These are phyloP conservation scores for Drosophila truncata DNA, from an alignment of 1,140 invertebrate species.

Conservation along the genomic window DNA sequence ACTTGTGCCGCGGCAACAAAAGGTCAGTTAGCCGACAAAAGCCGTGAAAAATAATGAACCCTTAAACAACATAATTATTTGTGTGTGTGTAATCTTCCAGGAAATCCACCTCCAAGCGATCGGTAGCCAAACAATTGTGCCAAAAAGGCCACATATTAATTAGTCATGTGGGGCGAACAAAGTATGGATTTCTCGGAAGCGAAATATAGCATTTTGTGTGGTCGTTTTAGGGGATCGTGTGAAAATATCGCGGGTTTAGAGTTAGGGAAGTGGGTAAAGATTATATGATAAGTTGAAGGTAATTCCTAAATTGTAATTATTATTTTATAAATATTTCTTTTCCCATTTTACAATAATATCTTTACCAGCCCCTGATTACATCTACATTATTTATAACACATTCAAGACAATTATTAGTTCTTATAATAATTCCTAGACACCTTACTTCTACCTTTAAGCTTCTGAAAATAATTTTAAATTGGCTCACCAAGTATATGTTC, in stretches of 20 bases:
- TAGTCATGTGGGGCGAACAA: constrained; percentile 48
- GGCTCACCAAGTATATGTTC: neutral
- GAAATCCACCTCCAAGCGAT: constrained; percentile 56
- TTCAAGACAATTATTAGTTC: rapidly evolving
- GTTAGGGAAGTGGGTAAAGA: too few species aligned
- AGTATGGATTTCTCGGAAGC: constrained; percentile 61
- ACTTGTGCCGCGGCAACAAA: constrained; percentile 70
- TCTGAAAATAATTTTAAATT: neutral
- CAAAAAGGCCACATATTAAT: constrained; percentile 80
- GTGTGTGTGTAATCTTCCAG: constrained; percentile 65
- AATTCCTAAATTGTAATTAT: neutral
- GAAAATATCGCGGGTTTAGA: neutral
- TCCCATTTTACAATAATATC: neutral
- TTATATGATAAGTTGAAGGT: too few species aligned
- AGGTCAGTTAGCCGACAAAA: constrained; percentile 65
- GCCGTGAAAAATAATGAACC: constrained; percentile 79
- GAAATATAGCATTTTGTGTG: constrained; percentile 53
- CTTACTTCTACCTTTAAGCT: neutral
- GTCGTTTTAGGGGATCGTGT: constrained; percentile 29
- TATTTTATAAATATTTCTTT: neutral
- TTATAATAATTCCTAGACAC: neutral
- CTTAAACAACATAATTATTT: constrained; percentile 81
- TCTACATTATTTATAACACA: neutral
- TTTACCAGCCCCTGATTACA: neutral
- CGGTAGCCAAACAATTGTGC: constrained; percentile 78